A percentile compares a stretch with the other conserved stretches of the same genome.
These are phyloP conservation scores for Clarias macrocephalus DNA, from an alignment of 2,113 vertebrate species.

Conservation along the genomic window DNA sequence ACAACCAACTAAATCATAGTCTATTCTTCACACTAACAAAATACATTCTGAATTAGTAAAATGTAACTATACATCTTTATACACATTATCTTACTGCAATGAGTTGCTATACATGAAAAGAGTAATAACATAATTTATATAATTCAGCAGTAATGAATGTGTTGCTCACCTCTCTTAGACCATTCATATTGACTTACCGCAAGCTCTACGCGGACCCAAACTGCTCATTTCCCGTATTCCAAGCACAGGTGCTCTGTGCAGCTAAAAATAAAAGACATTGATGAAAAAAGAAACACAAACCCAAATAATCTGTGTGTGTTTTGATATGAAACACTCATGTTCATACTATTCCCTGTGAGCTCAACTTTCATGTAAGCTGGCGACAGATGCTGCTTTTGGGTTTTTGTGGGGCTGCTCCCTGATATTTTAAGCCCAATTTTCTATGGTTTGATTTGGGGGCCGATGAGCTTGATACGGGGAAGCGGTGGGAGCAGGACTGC, in stretches of 20 bases:
- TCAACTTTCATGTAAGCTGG: conserved; percentile 73
- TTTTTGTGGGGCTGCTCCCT: conserved; percentile 74
- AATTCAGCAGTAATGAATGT: conserved; percentile 18
- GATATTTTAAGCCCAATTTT: conserved; percentile 69
- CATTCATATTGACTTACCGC: conserved; percentile 24
- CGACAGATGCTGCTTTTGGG: conserved; percentile 71
- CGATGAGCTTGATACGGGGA: conserved; percentile 63
- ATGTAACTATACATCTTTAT: neutral
- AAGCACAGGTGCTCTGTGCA: neutral
- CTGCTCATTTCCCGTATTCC: conserved; percentile 20
- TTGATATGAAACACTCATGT: conserved; percentile 36
- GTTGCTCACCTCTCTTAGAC: conserved; percentile 44
- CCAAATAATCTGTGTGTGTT: conserved; percentile 32
- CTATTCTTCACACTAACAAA: neutral
- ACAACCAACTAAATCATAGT: neutral
- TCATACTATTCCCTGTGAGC: conserved; percentile 58
- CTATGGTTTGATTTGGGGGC: conserved; percentile 63
- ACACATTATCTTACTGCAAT: neutral
- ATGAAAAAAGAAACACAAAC: conserved; percentile 26
- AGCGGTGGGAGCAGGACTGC: conserved; percentile 74
- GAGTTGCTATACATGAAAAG: neutral
- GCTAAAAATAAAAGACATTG: conserved; percentile 22
- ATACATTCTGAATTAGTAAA: conserved; percentile 3
- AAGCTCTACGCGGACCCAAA: conserved; percentile 1
- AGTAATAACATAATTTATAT: conserved; percentile 12